Conservation (phyloP, 2,797 vertebrate genomes). For the Sebastes jordani region DNA sequence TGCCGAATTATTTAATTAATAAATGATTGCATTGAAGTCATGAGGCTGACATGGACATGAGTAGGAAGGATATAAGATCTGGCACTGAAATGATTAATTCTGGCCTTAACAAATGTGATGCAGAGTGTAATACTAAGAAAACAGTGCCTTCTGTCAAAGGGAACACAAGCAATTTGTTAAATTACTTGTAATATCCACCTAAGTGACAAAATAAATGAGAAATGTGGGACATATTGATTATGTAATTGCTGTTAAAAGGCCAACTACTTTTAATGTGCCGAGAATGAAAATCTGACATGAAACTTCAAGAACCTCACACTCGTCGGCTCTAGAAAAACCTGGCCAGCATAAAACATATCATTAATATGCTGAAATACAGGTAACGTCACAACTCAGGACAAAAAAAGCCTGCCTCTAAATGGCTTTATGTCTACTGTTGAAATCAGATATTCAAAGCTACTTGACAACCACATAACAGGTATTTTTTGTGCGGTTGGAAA, state of each 20-base stretch:
- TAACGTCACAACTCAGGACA: not conserved
- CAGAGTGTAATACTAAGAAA: not conserved
- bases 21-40: not conserved
- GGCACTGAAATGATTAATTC: not conserved
- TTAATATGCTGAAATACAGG: not conserved
- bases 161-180: constrained; percentile 3
- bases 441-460: not conserved
- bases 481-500: not conserved
- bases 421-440: not conserved
- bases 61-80: constrained; percentile 6
- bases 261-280: not conserved
- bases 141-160: not conserved
- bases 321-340: not conserved
- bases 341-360: not conserved
- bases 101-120: not conserved
- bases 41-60: constrained; percentile 5
- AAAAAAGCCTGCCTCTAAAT: not conserved
- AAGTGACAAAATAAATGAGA: not conserved
- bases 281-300: not conserved
- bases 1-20: not conserved
- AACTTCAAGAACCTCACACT: not conserved
- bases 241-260: constrained; percentile 3
- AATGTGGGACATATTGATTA: not conserved
- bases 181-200: not conserved
- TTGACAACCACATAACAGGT: not conserved